These are phyloP conservation scores for Isoperla grammatica DNA, from an alignment of 2,888 invertebrate genomes.

Conservation along the genomic window DNA sequence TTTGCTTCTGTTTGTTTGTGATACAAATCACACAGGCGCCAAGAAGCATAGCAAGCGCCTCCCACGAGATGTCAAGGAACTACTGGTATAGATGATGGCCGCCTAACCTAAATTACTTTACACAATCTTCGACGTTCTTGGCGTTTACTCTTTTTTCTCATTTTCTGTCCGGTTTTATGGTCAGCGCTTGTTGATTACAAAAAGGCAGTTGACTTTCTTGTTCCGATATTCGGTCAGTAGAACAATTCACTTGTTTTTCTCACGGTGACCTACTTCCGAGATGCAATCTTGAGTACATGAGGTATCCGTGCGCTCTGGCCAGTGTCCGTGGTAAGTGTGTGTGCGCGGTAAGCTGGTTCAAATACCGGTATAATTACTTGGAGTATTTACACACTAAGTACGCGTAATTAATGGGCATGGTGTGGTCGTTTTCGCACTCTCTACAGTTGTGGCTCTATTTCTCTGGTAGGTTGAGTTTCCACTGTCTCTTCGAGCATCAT, in stretches of 20 bases:
- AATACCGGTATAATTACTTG: too few relatives aligned
- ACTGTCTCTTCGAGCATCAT: too few relatives aligned
- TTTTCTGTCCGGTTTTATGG: slow-evolving; percentile 6
- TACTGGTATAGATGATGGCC: not conserved
- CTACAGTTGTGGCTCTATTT: too few relatives aligned
- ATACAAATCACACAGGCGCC: too few relatives aligned
- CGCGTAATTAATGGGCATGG: too few relatives aligned
- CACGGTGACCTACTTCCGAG: not conserved
- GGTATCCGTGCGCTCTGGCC: not conserved
- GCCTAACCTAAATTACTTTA: not conserved
- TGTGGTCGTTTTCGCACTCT: too few relatives aligned
- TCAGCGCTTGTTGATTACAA: not conserved
- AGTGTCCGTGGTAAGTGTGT: too few relatives aligned
- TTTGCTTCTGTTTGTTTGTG: too few relatives aligned
- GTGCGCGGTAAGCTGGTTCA: too few relatives aligned
- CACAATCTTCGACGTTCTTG: not conserved
- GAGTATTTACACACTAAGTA: too few relatives aligned
- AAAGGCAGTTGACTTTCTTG: slow-evolving; percentile 15
- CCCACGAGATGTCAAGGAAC: not conserved
- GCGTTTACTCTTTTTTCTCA: slow-evolving; percentile 5
- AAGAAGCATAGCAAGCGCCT: too few relatives aligned
- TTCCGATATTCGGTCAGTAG: slow-evolving; percentile 13
- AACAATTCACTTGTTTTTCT: slow-evolving; percentile 15
- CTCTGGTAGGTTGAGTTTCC: too few relatives aligned
- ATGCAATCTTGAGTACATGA: not conserved